Base-by-base conservation (phyloP, 2,888 invertebrate species). In the Sinhomidia bicolor region DNA sequence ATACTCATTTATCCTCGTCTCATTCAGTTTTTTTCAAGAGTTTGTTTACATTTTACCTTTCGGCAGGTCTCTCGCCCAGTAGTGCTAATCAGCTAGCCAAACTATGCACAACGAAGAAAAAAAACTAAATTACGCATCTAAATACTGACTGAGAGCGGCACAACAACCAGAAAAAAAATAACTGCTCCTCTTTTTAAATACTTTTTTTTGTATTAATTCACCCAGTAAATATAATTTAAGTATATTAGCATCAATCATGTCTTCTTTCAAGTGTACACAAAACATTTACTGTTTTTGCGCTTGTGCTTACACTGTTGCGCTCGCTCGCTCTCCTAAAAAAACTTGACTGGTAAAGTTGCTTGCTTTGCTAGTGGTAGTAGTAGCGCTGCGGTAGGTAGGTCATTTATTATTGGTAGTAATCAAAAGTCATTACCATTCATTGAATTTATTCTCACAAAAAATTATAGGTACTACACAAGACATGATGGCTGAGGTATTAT, bases 341-440 rank as follows among this genome's bases (percentile, higher is more conserved):
- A 29, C 36, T 36, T 2, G 51, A 54, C 17, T 54, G n/a, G 51
- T 54, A 54, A 14, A 17, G 17, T 7, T 54, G 51, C 51, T 54
- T n/a, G n/a, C n/a, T n/a, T n/a, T n/a, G n/a, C n/a, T n/a, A n/a
- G n/a, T n/a, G n/a, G 20, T 29, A n/a, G n/a, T 57, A 36, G 32
- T 12, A 68, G 36, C 85, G 44, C 85, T 85, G 85, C 79, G 85
- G 85, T 85, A 74, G 74, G 74, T 74, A 85, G 85, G 85, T 79
- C 78, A 85, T 85, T 85, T 51, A 85, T 85, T 85, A 85, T 78
- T 54, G 44, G 23, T n/a, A 32, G 85, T 85, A 85, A 85, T 85
- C 85, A 85, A 85, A 83, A 79, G 60, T 85, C 85, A 65, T 76
- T 57, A 57, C 36, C 68, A 68, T 68, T 62, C 71, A 62, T 80